phyloP scores from a whole-genome alignment of 2,113 vertebrate genomes.

The Gymnocephalus cernua region DNA sequence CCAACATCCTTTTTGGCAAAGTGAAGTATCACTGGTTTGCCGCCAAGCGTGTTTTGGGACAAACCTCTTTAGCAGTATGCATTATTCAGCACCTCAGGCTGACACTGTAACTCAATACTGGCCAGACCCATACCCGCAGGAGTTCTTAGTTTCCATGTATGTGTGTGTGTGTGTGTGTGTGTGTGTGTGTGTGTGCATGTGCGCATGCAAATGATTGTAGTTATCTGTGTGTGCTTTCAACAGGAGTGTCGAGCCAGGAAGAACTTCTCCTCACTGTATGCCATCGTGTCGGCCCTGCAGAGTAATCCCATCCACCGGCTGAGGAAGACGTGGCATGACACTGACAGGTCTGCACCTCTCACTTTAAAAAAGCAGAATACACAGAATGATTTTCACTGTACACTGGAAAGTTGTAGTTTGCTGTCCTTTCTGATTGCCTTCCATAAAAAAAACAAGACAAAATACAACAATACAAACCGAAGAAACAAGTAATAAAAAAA shows the following conservation, averaged over 20 bases:
- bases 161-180: not conserved
- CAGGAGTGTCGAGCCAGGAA: slow-evolving; percentile 90
- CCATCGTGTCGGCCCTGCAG: slow-evolving; percentile 90
- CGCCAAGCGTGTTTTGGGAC: slow-evolving; percentile 40
- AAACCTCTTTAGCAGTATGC: slow-evolving; percentile 47
- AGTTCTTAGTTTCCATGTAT: slow-evolving; percentile 49
- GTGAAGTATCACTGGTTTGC: slow-evolving; percentile 1
- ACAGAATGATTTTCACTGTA: not conserved
- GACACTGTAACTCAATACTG: slow-evolving; percentile 43
- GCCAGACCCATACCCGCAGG: slow-evolving; percentile 25
- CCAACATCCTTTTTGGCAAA: slow-evolving; percentile 21
- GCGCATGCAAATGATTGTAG: slow-evolving; percentile 5
- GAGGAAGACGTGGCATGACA: slow-evolving; percentile 90
- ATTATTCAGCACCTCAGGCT: slow-evolving; percentile 59
- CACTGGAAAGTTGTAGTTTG: not conserved
- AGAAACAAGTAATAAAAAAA: not conserved
- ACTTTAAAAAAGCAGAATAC: not conserved
- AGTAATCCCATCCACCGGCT: slow-evolving; percentile 92
- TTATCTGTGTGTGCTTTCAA: slow-evolving; percentile 36
- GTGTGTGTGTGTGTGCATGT: not conserved
- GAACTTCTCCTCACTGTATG: slow-evolving; percentile 92
- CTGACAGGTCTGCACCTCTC: slow-evolving; percentile 84
- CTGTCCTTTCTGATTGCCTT: not conserved
- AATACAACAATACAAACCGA: not conserved
- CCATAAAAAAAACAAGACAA: not conserved